Percentiles rank a stretch among this genome's conserved stretches.
These are phyloP conservation scores for Limulus polyphemus DNA, from an alignment of 2,888 invertebrate genomes.

Conservation along the genomic window DNA sequence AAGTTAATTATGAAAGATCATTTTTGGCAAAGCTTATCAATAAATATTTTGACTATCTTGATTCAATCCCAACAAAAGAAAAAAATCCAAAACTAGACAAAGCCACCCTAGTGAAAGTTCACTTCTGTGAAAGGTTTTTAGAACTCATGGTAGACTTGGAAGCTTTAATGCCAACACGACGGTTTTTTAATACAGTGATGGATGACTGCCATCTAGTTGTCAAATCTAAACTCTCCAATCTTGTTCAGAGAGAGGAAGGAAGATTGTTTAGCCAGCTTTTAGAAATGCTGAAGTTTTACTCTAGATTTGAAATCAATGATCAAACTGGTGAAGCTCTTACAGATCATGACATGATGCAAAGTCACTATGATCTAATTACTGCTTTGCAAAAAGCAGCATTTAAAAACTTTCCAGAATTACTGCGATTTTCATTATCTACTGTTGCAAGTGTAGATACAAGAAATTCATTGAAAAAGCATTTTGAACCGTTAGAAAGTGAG, in stretches of 20 bases:
- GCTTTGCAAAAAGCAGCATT: slow-evolving; percentile 87
- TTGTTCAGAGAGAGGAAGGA: slow-evolving; percentile 63
- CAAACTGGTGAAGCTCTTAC: slow-evolving; percentile 86
- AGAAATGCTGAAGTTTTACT: slow-evolving; percentile 91
- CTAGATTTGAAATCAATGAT: slow-evolving; percentile 94
- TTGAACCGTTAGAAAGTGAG: slow-evolving; percentile 58
- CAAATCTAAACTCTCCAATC: slow-evolving; percentile 64
- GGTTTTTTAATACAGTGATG: slow-evolving; percentile 92
- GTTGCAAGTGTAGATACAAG: slow-evolving; percentile 91
- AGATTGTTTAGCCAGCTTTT: slow-evolving; percentile 80
- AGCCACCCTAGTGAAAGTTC: slow-evolving; percentile 43
- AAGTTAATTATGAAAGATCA: slow-evolving; percentile 64
- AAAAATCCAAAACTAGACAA: slow-evolving; percentile 37
- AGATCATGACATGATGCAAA: slow-evolving; percentile 82
- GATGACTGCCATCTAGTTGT: slow-evolving; percentile 91
- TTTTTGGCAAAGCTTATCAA: slow-evolving; percentile 75
- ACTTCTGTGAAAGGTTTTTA: slow-evolving; percentile 87
- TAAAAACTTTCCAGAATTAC: slow-evolving; percentile 72
- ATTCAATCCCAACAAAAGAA: slow-evolving; percentile 53
- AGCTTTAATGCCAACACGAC: slow-evolving; percentile 80
- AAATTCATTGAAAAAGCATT: slow-evolving; percentile 67
- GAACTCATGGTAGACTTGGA: slow-evolving; percentile 94
- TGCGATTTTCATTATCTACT: slow-evolving; percentile 77
- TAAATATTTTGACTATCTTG: slow-evolving; percentile 70
- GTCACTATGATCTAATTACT: slow-evolving; percentile 85